phyloP scores from a whole-genome alignment of 2,888 invertebrate genomes.

The Hirtodrosophila confusa region DNA sequence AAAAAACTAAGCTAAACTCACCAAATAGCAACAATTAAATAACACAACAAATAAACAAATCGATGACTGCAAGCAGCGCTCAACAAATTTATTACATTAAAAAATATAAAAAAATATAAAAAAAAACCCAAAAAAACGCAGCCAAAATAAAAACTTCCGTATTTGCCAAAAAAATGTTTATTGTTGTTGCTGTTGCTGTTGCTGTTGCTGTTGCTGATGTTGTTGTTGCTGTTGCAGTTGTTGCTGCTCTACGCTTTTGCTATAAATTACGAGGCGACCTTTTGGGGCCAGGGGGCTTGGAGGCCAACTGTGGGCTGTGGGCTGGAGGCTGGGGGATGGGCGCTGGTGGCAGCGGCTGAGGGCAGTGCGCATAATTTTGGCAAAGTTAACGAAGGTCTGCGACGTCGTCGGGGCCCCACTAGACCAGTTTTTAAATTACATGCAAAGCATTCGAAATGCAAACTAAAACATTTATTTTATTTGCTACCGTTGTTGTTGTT shows the following conservation, averaged over 20 bases:
- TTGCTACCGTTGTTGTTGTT: conserved; percentile 35
- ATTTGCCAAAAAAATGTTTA: conserved; percentile 60
- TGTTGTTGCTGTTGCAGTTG: conserved; percentile 20
- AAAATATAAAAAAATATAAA: conserved; percentile 18
- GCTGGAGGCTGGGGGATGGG: no score
- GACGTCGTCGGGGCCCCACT: conserved; percentile 54
- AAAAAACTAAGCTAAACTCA: conserved; percentile 44
- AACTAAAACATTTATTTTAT: conserved; percentile 78
- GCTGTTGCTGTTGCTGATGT: no score
- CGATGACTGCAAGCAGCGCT: conserved; percentile 63
- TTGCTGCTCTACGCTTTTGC: conserved; percentile 30
- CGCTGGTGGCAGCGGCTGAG: conserved; percentile 30
- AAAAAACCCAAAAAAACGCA: conserved; percentile 52
- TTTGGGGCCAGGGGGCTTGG: conserved; percentile 29
- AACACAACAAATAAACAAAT: conserved; percentile 45
- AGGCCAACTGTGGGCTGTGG: no score
- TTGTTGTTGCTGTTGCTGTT: conserved; percentile 10
- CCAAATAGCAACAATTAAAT: conserved; percentile 69
- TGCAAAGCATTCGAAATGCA: conserved; percentile 80
- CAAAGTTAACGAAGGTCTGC: conserved; percentile 78
- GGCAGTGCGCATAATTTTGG: conserved; percentile 81
- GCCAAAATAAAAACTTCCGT: conserved; percentile 67
- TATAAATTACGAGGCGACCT: conserved; percentile 76
- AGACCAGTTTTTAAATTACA: conserved; percentile 82
- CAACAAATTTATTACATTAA: conserved; percentile 46